phyloP scores from a whole-genome alignment of 2,888 invertebrate species.

The Nezara viridula region DNA sequence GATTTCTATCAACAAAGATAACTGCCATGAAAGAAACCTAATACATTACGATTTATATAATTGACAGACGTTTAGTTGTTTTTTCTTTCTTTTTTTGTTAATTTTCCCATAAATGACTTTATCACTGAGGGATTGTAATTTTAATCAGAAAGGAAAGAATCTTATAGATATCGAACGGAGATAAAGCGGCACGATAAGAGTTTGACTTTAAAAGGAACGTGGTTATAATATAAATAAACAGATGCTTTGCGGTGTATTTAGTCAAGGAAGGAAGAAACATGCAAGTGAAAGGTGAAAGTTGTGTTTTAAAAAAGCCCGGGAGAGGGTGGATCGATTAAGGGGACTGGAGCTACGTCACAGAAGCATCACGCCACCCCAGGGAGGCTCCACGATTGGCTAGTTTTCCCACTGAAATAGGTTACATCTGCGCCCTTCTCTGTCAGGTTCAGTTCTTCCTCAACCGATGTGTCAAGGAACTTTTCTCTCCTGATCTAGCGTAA shows the following conservation, averaged over 20 bases:
- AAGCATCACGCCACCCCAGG: conserved; percentile 60
- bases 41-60: background rate
- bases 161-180: background rate
- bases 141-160: background rate
- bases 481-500: background rate
- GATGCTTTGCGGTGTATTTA: conserved; percentile 36
- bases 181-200: background rate
- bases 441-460: conserved; percentile 43
- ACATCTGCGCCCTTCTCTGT: conserved; percentile 40
- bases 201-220: background rate
- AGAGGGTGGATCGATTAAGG: conserved; percentile 31
- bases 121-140: background rate
- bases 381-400: conserved; percentile 54
- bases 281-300: conserved; percentile 11
- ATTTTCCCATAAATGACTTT: background rate
- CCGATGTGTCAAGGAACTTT: conserved; percentile 29
- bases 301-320: background rate
- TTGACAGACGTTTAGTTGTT: background rate
- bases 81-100: background rate
- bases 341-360: conserved; percentile 55
- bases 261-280: background rate
- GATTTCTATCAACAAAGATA: conserved; percentile 32
- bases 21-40: background rate
- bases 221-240: conserved; percentile 40
- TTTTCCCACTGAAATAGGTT: conserved; percentile 57